A percentile compares a stretch with the other conserved stretches of the same genome.
These are phyloP conservation scores for Andrena haemorrhoa DNA, from an alignment of 2,888 invertebrate genomes.

Conservation along the genomic window DNA sequence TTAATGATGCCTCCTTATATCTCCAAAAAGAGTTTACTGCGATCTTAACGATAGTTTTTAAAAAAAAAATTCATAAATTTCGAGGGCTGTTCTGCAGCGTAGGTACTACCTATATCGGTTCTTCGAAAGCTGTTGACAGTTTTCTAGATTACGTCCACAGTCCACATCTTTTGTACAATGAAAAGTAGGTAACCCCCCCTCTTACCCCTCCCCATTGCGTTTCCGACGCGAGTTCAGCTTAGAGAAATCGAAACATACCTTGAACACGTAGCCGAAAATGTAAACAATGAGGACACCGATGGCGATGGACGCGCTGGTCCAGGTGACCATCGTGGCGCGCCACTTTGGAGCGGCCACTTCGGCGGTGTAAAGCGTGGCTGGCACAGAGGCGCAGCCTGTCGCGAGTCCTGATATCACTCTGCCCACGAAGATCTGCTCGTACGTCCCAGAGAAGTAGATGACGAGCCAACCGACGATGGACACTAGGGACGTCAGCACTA, in stretches of 20 bases:
- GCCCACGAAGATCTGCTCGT: slow-evolving; percentile 84
- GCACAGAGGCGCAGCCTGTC: slow-evolving; percentile 86
- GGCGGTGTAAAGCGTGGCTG: slow-evolving; percentile 86
- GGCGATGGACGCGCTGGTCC: slow-evolving; percentile 86
- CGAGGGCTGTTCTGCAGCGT: too few species aligned
- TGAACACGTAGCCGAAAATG: slow-evolving; percentile 85
- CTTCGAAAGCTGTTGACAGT: too few species aligned
- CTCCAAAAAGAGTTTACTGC: too few species aligned
- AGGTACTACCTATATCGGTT: too few species aligned
- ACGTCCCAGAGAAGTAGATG: slow-evolving; percentile 84
- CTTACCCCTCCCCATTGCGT: too few species aligned
- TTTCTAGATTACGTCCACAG: too few species aligned
- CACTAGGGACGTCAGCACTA: slow-evolving; percentile 85
- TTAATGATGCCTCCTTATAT: too few species aligned
- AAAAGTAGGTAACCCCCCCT: too few species aligned
- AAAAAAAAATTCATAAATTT: too few species aligned
- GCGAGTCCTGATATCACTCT: slow-evolving; percentile 85
- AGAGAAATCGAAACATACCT: slow-evolving; percentile 76
- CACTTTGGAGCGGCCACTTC: slow-evolving; percentile 85
- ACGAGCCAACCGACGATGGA: slow-evolving; percentile 86
- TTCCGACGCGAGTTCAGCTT: too few species aligned
- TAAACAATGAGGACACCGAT: slow-evolving; percentile 86
- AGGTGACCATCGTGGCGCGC: slow-evolving; percentile 86
- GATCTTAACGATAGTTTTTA: too few species aligned
- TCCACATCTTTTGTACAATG: too few species aligned